These are phyloP conservation scores for Brachionus plicatilis DNA, from an alignment of 1,140 invertebrate genomes.

Conservation along the genomic window DNA sequence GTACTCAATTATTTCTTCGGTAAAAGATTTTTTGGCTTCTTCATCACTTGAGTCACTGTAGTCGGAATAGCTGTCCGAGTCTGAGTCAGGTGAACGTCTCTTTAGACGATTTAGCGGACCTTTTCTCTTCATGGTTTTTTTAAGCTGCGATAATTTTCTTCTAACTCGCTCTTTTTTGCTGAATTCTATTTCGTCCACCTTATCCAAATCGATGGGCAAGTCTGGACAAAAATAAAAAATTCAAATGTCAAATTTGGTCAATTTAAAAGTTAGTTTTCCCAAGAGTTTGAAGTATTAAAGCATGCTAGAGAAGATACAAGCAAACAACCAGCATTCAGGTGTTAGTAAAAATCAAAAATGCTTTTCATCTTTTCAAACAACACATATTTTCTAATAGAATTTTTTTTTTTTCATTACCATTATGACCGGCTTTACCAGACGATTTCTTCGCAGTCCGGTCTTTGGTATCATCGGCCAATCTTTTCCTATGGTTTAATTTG, in stretches of 20 bases:
- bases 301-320: background rate
- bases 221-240: background rate
- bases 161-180: slow-evolving; percentile 16
- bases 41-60: background rate
- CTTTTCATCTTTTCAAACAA: background rate
- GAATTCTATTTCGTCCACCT: background rate
- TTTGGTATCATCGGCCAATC: background rate
- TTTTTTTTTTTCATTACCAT: background rate
- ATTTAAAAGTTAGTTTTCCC: background rate
- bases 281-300: background rate
- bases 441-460: background rate
- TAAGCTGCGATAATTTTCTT: background rate
- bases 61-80: background rate
- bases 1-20: background rate
- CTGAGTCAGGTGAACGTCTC: background rate
- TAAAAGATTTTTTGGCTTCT: background rate
- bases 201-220: background rate
- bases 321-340: background rate
- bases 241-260: too few species aligned
- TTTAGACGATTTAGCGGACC: background rate
- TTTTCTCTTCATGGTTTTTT: slow-evolving; percentile 28
- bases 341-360: background rate
- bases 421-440: background rate
- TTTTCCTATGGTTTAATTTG: background rate
- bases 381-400: background rate